Evolutionary conservation across 1,140 invertebrate genomes (phyloP), one percentile per base, ranked within the genome.

Genomic region (Eurosta solidaginis): DNA sequence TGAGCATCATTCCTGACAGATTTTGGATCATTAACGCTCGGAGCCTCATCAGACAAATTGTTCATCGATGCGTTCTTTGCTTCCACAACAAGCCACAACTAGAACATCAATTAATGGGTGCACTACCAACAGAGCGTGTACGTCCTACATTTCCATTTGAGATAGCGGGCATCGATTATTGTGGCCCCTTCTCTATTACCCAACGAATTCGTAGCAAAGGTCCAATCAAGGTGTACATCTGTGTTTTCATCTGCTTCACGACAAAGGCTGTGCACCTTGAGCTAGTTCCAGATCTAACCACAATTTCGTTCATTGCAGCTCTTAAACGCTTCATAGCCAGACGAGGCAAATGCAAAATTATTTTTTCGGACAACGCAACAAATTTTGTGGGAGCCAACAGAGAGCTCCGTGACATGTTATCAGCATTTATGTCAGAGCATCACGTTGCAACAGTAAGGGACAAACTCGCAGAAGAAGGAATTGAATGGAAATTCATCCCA

Each of bases 211-310:
- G 77, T 5, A n/a, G 33, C n/a, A 14, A 17, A 25, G 20, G 20
- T 9, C 44, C 29, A 20, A 4, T 20, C 1, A 78, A 78, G 33
- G 59, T n/a, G 3, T 78, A 78, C 25, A 50, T 78, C 14, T 6
- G 54, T 2, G 2, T 78, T 6, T 78, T 78, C 29, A 74, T 80
- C 3, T 84, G 81, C 44, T 76, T 84, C 9, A 85, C 78, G 83
- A 83, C 81, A 85, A 88, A 81, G 87, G 85, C 86, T 82, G 87
- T 82, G 82, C 89, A 89, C 87, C 84, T 86, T 82, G 89, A 84
- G 88, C 80, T 79, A 81, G 84, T 88, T 79, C 79, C 74, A 1
- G 82, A 86, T 77, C 40, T 88, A 4, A 81, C 85, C 1, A 83
- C 83, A 0, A 81, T 83, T 47, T 81, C 80, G 3, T 88, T 88